Percentiles rank a stretch among this genome's conserved stretches.
Conservation (phyloP, 2,888 invertebrate species). For the Caenorhabditis imperialis region DNA sequence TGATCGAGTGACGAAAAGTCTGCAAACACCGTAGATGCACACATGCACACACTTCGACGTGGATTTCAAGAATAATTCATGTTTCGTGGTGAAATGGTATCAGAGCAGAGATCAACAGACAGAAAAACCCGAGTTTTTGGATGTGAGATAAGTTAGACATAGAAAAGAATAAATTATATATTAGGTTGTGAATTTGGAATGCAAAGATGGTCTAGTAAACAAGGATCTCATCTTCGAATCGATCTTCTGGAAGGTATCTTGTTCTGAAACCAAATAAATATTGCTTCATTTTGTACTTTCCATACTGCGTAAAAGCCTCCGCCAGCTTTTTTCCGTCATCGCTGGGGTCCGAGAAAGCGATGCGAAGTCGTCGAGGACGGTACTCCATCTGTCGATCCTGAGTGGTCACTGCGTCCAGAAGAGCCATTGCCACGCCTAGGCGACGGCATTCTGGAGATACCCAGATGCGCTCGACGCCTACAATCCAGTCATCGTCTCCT, state of each 20-base stretch:
- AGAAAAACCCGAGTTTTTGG: not conserved
- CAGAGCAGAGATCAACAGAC: not conserved
- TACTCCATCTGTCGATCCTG: constrained; percentile 24
- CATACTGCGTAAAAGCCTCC: constrained; percentile 6
- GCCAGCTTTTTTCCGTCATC: constrained; percentile 23
- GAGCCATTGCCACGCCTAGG: constrained; percentile 3
- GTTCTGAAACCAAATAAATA: constrained; percentile 30
- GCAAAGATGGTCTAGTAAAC: constrained; percentile 10
- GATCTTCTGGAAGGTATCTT: constrained; percentile 13
- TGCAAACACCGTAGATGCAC: constrained; percentile 30
- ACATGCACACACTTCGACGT: constrained; percentile 31
- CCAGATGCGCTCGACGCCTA: constrained; percentile 48
- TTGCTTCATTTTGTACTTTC: no score
- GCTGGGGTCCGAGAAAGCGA: constrained; percentile 40
- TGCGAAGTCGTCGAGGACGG: constrained; percentile 19
- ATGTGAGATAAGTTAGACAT: not conserved
- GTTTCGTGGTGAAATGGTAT: not conserved
- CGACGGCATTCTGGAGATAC: constrained; percentile 11
- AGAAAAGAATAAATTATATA: not conserved
- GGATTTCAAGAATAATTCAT: constrained; percentile 2
- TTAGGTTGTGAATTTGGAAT: not conserved
- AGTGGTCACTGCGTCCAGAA: constrained; percentile 40
- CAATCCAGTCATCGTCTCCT: constrained; percentile 54
- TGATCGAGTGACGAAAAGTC: constrained; percentile 29
- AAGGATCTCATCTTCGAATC: constrained; percentile 19